phyloP scores from a whole-genome alignment of 2,888 invertebrate genomes.

The Linhomoeus sp. region DNA sequence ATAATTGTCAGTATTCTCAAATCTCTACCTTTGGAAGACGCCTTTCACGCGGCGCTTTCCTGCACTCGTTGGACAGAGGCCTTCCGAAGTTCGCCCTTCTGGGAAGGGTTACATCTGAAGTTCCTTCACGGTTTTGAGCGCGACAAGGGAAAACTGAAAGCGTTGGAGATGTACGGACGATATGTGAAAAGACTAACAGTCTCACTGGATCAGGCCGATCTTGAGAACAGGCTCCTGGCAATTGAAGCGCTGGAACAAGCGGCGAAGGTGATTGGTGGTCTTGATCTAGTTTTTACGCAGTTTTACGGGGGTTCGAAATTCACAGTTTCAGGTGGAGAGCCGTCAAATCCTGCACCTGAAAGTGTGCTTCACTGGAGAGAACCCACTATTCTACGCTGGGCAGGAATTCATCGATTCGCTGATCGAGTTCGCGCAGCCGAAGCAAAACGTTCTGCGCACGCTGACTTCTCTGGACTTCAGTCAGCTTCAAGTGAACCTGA shows the following conservation, averaged over 20 bases:
- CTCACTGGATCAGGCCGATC: neutral
- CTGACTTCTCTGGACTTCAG: constrained; percentile 19
- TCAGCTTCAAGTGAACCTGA: constrained; percentile 19
- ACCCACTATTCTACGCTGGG: constrained; percentile 29
- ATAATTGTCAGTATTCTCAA: too few species aligned
- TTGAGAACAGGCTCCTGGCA: neutral
- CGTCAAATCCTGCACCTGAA: constrained; percentile 13
- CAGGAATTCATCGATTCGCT: constrained; percentile 24
- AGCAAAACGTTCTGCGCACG: neutral
- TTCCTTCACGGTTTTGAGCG: neutral
- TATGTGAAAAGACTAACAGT: neutral
- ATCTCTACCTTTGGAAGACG: too few species aligned
- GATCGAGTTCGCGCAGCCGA: constrained; percentile 9
- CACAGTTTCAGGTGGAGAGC: neutral
- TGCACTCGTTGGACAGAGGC: too few species aligned
- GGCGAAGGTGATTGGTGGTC: too few species aligned
- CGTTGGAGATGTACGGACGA: neutral
- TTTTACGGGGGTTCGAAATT: too few species aligned
- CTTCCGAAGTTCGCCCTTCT: too few species aligned
- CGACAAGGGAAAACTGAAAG: neutral
- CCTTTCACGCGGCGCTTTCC: too few species aligned
- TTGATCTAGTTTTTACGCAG: too few species aligned
- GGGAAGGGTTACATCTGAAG: too few species aligned
- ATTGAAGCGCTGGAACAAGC: too few species aligned
- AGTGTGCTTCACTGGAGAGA: constrained; percentile 19